Evolutionary conservation across 1,140 invertebrate species (phyloP).

Genomic region (Augochlora pura): DNA sequence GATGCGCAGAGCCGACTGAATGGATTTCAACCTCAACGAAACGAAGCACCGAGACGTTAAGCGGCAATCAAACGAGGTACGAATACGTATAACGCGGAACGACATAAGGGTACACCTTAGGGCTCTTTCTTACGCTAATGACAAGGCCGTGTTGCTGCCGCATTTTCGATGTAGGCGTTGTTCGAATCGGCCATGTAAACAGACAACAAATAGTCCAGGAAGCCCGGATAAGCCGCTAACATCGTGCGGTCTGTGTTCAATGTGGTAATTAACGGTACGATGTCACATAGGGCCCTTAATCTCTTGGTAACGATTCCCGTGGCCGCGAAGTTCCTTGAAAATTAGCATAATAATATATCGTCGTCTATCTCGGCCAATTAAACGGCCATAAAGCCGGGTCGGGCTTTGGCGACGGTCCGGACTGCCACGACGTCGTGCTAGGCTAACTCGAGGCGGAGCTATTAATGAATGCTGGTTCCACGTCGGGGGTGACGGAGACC

Average conservation of each 20-base stretch:
- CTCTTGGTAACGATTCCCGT: slow-evolving; percentile 59
- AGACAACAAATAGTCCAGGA: slow-evolving; percentile 42
- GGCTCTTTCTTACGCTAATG: background rate
- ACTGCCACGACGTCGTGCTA: slow-evolving; percentile 57
- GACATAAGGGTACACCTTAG: background rate
- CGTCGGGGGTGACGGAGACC: slow-evolving; percentile 63
- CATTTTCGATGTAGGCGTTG: slow-evolving; percentile 12
- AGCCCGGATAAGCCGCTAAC: slow-evolving; percentile 56
- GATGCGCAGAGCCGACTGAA: too few species aligned
- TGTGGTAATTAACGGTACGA: slow-evolving; percentile 63
- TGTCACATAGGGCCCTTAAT: slow-evolving; percentile 62
- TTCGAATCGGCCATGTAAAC: slow-evolving; percentile 42
- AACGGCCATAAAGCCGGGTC: slow-evolving; percentile 69
- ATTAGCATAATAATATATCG: slow-evolving; percentile 73
- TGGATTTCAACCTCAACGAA: too few species aligned
- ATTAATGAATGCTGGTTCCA: slow-evolving; percentile 72
- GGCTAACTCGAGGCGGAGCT: slow-evolving; percentile 68
- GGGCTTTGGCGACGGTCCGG: slow-evolving; percentile 64
- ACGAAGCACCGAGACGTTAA: too few species aligned
- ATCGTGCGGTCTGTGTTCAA: slow-evolving; percentile 56
- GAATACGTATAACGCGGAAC: background rate
- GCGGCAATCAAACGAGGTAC: background rate
- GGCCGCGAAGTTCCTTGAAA: slow-evolving; percentile 63
- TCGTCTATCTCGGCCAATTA: slow-evolving; percentile 72
- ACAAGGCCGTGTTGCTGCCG: background rate